These are phyloP conservation scores for Neodon shergylaensis DNA, from an alignment of 2,113 vertebrate species.

Conservation along the genomic window DNA sequence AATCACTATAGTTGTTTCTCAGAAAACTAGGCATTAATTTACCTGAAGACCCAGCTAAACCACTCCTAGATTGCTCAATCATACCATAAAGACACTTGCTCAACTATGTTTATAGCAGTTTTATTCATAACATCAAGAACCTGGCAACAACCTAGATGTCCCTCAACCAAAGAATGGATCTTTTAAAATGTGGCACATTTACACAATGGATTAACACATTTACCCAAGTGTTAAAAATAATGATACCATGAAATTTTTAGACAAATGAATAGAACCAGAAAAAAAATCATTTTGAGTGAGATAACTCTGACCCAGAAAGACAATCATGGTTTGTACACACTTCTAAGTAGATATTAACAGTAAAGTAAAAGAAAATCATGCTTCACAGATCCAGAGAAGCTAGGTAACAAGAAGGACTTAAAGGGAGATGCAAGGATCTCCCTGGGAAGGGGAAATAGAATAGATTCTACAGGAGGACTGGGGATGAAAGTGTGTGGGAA, in stretches of 20 bases:
- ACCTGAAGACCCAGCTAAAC: not conserved
- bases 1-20: not conserved
- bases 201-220: not conserved
- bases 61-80: not conserved
- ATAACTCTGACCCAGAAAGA: not conserved
- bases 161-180: not conserved
- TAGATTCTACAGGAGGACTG: not conserved
- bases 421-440: not conserved
- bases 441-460: not conserved
- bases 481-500: not conserved
- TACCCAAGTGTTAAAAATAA: not conserved
- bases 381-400: not conserved
- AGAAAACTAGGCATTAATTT: not conserved
- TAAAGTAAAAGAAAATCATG: not conserved
- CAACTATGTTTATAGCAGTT: not conserved
- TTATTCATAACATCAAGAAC: not conserved
- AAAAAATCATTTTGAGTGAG: not conserved
- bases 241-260: not conserved
- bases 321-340: not conserved
- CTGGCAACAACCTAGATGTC: not conserved
- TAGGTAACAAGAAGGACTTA: not conserved
- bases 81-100: not conserved
- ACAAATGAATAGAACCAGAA: not conserved
- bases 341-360: not conserved
- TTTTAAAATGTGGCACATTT: not conserved